These are phyloP conservation scores for Macaria liturata DNA, from an alignment of 2,888 invertebrate species.

Conservation along the genomic window DNA sequence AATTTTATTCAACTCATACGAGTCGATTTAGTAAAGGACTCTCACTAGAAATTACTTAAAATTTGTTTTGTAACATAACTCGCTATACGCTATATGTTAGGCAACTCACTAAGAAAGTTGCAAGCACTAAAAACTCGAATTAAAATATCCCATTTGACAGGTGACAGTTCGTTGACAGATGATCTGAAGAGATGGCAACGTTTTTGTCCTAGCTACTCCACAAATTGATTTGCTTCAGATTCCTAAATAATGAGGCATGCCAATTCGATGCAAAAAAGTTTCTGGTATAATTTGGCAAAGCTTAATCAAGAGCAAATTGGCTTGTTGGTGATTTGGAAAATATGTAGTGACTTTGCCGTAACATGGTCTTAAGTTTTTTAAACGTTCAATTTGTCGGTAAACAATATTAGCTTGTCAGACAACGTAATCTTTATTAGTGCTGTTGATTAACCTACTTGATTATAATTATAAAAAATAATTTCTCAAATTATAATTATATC, in stretches of 20 bases:
- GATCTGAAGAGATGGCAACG: slow-evolving; percentile 41
- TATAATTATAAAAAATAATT: too few species aligned
- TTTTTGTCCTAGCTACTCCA: slow-evolving; percentile 40
- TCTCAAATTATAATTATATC: too few species aligned
- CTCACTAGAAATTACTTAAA: too few species aligned
- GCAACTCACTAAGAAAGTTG: slow-evolving; percentile 15
- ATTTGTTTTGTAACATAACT: too few species aligned
- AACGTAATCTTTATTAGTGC: too few species aligned
- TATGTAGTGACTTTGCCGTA: too few species aligned
- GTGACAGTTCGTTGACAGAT: slow-evolving; percentile 58
- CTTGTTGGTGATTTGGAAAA: neutral
- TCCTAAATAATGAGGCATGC: slow-evolving; percentile 30
- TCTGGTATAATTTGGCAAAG: slow-evolving; percentile 16
- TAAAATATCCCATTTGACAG: slow-evolving; percentile 64
- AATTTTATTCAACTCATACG: too few species aligned
- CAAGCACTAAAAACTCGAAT: slow-evolving; percentile 48
- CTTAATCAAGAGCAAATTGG: slow-evolving; percentile 12
- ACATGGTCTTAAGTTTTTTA: too few species aligned
- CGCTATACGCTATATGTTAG: slow-evolving; percentile 18
- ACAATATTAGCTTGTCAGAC: too few species aligned
- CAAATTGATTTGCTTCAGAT: slow-evolving; percentile 38
- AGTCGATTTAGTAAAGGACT: too few species aligned
- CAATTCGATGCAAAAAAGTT: slow-evolving; percentile 21
- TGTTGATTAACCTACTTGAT: too few species aligned
- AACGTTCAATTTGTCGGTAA: too few species aligned